Conservation (phyloP, 2,888 invertebrate species). For the Alsophila aescularia region DNA sequence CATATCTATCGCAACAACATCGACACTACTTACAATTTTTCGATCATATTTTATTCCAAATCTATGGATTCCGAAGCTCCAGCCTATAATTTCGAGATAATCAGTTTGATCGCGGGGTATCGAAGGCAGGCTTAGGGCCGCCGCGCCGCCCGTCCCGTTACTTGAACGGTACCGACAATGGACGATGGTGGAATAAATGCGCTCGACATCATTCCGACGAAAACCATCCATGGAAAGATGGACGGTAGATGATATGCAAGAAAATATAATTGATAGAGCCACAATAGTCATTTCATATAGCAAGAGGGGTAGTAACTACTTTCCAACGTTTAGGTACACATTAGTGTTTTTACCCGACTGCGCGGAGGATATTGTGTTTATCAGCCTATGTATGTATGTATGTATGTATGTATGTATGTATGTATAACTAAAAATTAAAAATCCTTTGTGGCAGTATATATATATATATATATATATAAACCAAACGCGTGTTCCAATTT, state of each 20-base stretch:
- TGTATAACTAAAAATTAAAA: no score
- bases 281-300: background rate
- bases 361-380: no score
- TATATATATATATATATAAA: no score
- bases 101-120: constrained; percentile 46
- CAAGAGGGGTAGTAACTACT: no score
- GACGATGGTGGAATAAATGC: constrained; percentile 59
- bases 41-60: constrained; percentile 7
- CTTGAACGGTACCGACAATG: constrained; percentile 68
- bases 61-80: constrained; percentile 19
- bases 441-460: no score
- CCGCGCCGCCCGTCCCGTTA: constrained; percentile 72
- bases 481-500: no score
- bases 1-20: background rate
- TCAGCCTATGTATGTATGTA: no score
- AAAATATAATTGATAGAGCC: background rate
- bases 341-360: no score
- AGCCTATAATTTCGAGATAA: constrained; percentile 49
- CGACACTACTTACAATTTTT: background rate
- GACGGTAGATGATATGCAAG: constrained; percentile 7
- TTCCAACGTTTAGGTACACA: no score
- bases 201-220: constrained; percentile 45
- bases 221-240: constrained; percentile 21
- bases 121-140: constrained; percentile 61
- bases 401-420: no score